Evolutionary conservation across 2,113 vertebrate species (phyloP), one percentile per base, ranked within the genome.

Genomic region (Chloropsis hardwickii): DNA sequence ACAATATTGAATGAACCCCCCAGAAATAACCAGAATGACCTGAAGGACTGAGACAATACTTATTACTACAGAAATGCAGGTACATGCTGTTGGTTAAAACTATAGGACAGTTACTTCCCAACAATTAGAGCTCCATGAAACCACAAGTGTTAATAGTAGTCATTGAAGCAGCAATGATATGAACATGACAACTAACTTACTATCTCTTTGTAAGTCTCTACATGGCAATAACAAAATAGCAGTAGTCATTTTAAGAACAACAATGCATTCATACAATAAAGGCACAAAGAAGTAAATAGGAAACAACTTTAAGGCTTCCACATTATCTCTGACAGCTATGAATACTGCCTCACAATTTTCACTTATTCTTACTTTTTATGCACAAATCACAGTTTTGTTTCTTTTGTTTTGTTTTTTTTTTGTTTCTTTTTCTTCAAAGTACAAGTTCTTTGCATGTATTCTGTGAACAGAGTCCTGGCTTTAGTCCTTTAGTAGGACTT

Each of bases 61-160:
- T 88, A 92, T 85, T 92, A 80, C 76, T 31, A 81, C 62, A 94
- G 89, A 93, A 92, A 96, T 81, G 40, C 18, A 91, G 42, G 19
- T 48, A 90, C 64, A 72, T 90, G 47, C 28, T 94, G 39, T 21
- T 66, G 24, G 27, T 51, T 74, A 81, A 62, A 92, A 66, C 42
- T 76, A 67, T 4, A 78, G 47, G 12, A 56, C 91, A 71, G 35
- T 82, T 83, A 71, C 44, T 88, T 76, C 35, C 12, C 45, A 94
- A 82, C 19, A 40, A 50, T 27, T 40, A 71, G 0, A 86, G 33
- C 8, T 66, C 25, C 39, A 58, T 17, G 18, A 85, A 94, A 80
- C 71, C 56, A 57, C 69, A 81, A 56, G 18, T 76, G 16, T 48
- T 29, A 81, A 51, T 0, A 91, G 45, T 27, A 44, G 53, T 27